Base-by-base conservation (phyloP, 2,113 vertebrate genomes). In the Thalassarche chlororhynchos region DNA sequence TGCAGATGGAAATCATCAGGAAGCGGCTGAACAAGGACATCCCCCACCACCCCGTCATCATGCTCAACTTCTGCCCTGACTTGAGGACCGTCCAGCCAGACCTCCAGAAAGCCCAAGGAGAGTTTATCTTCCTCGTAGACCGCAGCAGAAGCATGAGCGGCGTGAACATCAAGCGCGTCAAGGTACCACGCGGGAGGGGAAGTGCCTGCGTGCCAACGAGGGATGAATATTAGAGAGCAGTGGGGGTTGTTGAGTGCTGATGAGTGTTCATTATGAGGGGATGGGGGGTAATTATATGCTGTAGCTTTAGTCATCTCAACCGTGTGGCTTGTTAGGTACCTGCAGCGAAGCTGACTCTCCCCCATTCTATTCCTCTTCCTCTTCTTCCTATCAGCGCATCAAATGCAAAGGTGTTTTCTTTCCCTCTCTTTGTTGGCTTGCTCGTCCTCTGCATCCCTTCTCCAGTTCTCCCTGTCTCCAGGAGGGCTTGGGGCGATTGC, bases 41-140 rank as follows among this genome's bases (percentile, higher is more conserved):
- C 40, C 99, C 98, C 54, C 99, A 99, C 96, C 99, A 99, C 94
- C 99, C 99, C 0, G 99, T 99, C 90, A 90, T 99, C 91, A 99
- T 99, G 99, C 96, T 99, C 71, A 99, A 99, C 97, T 99, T 99
- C 95, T 99, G 99, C 54, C 99, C 99, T 1, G 98, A 99, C 96
- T 93, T 99, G 55, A 98, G 99, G 86, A 95, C 97, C 0, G 32
- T 96, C 62, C 98, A 99, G 85, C 98, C 99, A 0, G 99, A 98
- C 96, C 98, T 99, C 83, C 98, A 83, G 71, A 98, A 98, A 94
- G 97, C 98, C 62, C 99, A 99, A 1, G 99, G 99, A 2, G 99
- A 99, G 95, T 99, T 99, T 34, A 98, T 99, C 97, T 99, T 99
- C 97, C 99, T 99, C n/a, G 75, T 99, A 0, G 99, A 99, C 96